Evolutionary conservation across 2,888 invertebrate species (phyloP).

Genomic region (Tachina grossa): DNA sequence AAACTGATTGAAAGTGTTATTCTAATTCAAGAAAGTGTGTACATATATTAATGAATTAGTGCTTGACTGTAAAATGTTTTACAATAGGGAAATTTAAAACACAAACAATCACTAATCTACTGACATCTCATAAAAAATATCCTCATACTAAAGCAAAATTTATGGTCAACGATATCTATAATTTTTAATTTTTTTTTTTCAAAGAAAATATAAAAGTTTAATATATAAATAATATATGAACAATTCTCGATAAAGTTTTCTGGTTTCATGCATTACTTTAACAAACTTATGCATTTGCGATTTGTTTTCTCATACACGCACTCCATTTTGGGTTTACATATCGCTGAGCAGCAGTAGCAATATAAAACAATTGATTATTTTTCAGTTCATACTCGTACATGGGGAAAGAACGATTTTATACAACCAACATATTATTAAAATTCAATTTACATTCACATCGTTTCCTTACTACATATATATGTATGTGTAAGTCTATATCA

Average conservation of each 20-base stretch:
- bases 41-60: no score
- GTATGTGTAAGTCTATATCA: conserved; percentile 24
- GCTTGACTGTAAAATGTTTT: no score
- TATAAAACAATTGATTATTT: conserved; percentile 59
- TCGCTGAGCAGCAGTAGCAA: conserved; percentile 42
- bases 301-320: background rate
- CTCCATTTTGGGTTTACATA: conserved; percentile 22
- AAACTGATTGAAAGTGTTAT: no score
- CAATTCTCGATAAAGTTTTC: background rate
- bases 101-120: background rate
- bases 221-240: background rate
- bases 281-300: conserved; percentile 22
- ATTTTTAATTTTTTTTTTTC: background rate
- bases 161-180: background rate
- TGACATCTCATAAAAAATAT: background rate
- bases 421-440: conserved; percentile 58
- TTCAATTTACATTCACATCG: conserved; percentile 63
- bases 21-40: no score
- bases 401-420: conserved; percentile 35
- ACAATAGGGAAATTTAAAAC: no score
- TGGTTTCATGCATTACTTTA: conserved; percentile 3
- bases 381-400: conserved; percentile 19
- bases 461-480: conserved; percentile 23
- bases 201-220: background rate
- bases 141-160: background rate